Conservation (phyloP, 1,140 invertebrate species). For the Listronotus oregonensis region DNA sequence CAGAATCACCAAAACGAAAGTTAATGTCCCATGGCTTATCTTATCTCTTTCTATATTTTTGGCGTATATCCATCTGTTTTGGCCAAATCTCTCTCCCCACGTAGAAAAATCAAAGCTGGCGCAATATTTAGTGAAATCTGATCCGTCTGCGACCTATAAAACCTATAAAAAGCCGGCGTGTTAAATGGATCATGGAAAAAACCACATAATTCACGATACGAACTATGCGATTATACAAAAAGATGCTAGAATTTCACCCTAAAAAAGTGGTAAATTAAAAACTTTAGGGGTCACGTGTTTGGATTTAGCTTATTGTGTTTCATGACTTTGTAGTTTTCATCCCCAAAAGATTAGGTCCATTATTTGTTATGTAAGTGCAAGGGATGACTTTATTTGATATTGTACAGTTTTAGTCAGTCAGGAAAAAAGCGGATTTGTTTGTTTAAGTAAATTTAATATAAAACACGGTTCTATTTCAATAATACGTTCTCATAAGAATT, state of each 20-base stretch:
- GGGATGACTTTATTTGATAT: too few relatives aligned
- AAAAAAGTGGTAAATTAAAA: slow-evolving; percentile 36
- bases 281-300: slow-evolving; percentile 41
- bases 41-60: slow-evolving; percentile 14
- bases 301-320: slow-evolving; percentile 41
- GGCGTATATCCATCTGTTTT: slow-evolving; percentile 15
- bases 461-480: too few relatives aligned
- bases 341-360: slow-evolving; percentile 30
- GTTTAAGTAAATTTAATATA: too few relatives aligned
- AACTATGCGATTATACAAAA: slow-evolving; percentile 32
- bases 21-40: slow-evolving; percentile 4
- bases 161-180: slow-evolving; percentile 25
- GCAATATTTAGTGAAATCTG: slow-evolving; percentile 14
- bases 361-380: slow-evolving; percentile 1
- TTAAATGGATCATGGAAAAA: slow-evolving; percentile 43
- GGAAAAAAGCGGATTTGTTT: too few relatives aligned
- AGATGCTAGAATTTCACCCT: slow-evolving; percentile 14
- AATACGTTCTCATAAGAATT: too few relatives aligned
- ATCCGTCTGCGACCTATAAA: slow-evolving; percentile 12
- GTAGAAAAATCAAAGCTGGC: not conserved
- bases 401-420: too few relatives aligned
- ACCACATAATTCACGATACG: slow-evolving; percentile 36
- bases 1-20: slow-evolving; percentile 9
- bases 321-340: slow-evolving; percentile 43
- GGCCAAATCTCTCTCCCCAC: slow-evolving; percentile 1